phyloP scores from a whole-genome alignment of 1,140 invertebrate species.

The Bombus confusus region DNA sequence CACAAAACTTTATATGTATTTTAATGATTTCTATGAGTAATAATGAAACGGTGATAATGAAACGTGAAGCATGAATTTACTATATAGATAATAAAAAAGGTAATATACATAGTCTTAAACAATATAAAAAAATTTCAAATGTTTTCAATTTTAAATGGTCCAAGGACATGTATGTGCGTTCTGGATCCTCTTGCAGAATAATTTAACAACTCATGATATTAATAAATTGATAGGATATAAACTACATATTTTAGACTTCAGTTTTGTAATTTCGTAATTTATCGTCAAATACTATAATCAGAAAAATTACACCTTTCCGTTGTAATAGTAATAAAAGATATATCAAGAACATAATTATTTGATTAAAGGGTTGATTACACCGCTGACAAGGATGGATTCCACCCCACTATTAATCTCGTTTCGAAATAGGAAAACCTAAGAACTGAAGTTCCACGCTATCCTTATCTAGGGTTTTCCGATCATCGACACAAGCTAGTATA shows the following conservation, averaged over 20 bases:
- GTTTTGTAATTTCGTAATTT: too few relatives aligned
- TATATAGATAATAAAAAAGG: too few relatives aligned
- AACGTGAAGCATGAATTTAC: not conserved
- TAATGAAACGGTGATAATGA: too few relatives aligned
- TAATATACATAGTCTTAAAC: too few relatives aligned
- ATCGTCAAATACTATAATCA: too few relatives aligned
- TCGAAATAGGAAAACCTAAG: constrained; percentile 59
- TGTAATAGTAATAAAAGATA: not conserved
- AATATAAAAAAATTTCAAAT: too few relatives aligned
- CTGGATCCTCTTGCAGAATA: not conserved
- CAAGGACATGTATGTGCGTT: not conserved
- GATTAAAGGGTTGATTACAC: constrained; percentile 75
- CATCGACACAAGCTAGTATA: constrained; percentile 35
- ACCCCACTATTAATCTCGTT: constrained; percentile 76
- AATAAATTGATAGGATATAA: not conserved
- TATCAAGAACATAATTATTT: not conserved
- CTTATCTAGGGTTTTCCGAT: constrained; percentile 49
- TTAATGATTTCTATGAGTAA: too few relatives aligned
- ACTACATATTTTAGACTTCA: too few relatives aligned
- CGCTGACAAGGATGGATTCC: constrained; percentile 79
- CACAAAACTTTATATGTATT: too few relatives aligned
- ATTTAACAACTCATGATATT: not conserved
- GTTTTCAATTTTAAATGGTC: not conserved
- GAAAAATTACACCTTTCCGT: not conserved
- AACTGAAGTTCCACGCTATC: constrained; percentile 32